Conservation (phyloP, 2,113 vertebrate genomes). For the Elgaria multicarinata region DNA sequence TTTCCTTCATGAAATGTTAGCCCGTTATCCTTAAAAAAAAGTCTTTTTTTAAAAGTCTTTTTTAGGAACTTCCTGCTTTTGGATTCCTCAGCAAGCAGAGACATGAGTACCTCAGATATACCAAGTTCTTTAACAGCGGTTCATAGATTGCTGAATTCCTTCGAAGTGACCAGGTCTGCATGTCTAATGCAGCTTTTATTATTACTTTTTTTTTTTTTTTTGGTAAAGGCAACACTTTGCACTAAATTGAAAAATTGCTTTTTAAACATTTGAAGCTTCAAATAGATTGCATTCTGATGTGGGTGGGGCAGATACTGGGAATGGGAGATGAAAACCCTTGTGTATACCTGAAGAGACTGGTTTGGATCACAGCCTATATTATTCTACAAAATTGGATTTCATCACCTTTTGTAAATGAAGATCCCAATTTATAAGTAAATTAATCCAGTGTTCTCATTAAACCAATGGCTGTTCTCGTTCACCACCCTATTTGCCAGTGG, state of each 20-base stretch:
- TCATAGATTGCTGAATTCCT: not conserved
- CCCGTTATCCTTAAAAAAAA: not conserved
- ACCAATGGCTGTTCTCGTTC: not conserved
- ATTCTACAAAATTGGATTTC: not conserved
- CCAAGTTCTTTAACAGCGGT: not conserved
- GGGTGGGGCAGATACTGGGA: not conserved
- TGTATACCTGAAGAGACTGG: not conserved
- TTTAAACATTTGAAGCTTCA: not conserved
- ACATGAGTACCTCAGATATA: not conserved
- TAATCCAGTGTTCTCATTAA: not conserved
- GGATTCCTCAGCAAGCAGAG: not conserved
- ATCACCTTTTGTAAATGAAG: not conserved
- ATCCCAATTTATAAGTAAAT: not conserved
- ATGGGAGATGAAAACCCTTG: not conserved
- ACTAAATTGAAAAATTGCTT: not conserved
- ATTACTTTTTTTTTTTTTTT: not conserved
- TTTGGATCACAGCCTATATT: not conserved
- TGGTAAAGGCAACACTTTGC: not conserved
- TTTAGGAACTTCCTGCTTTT: conserved; percentile 23
- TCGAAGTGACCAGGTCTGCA: not conserved
- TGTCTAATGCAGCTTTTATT: not conserved
- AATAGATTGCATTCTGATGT: not conserved
- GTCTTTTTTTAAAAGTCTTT: not conserved
- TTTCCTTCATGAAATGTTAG: not conserved
- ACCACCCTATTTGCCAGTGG: not conserved